A percentile compares a stretch with the other conserved stretches of the same genome.
Evolutionary conservation across 1,140 invertebrate species (phyloP).

Genomic region (Rhynchophorus ferrugineus): DNA sequence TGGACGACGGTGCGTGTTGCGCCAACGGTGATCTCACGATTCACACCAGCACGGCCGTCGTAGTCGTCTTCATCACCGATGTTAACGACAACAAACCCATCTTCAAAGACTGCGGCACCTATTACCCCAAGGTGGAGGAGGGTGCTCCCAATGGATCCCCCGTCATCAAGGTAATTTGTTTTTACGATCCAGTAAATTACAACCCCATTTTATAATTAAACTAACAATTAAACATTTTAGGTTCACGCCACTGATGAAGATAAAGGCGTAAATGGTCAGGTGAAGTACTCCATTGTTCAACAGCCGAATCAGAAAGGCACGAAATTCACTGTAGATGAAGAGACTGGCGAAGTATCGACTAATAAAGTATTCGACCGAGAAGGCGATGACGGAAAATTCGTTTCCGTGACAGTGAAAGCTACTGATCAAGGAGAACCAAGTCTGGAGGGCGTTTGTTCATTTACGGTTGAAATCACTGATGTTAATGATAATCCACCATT

Average conservation of each 20-base stretch:
- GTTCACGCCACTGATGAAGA: slow-evolving; percentile 84
- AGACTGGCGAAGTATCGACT: slow-evolving; percentile 87
- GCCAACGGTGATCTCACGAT: slow-evolving; percentile 75
- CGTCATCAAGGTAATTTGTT: slow-evolving; percentile 78
- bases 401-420: slow-evolving; percentile 91
- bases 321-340: slow-evolving; percentile 90
- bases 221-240: no score
- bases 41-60: slow-evolving; percentile 89
- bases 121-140: slow-evolving; percentile 88
- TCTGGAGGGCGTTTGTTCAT: slow-evolving; percentile 89
- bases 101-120: slow-evolving; percentile 86
- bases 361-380: slow-evolving; percentile 95
- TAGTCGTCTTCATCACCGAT: slow-evolving; percentile 93
- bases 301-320: slow-evolving; percentile 94
- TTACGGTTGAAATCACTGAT: slow-evolving; percentile 93
- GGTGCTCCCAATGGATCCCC: slow-evolving; percentile 86
- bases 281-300: slow-evolving; percentile 91
- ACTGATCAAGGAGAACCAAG: slow-evolving; percentile 94
- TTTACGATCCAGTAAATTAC: no score
- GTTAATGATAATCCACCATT: slow-evolving; percentile 91
- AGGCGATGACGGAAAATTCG: slow-evolving; percentile 92
- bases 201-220: no score
- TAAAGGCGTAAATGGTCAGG: slow-evolving; percentile 88
- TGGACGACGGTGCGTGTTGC: slow-evolving; percentile 90
- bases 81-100: slow-evolving; percentile 94